Percentiles rank a stretch among this genome's conserved stretches.
These are phyloP conservation scores for Galendromus occidentalis DNA, from an alignment of 1,140 invertebrate species.

Conservation along the genomic window DNA sequence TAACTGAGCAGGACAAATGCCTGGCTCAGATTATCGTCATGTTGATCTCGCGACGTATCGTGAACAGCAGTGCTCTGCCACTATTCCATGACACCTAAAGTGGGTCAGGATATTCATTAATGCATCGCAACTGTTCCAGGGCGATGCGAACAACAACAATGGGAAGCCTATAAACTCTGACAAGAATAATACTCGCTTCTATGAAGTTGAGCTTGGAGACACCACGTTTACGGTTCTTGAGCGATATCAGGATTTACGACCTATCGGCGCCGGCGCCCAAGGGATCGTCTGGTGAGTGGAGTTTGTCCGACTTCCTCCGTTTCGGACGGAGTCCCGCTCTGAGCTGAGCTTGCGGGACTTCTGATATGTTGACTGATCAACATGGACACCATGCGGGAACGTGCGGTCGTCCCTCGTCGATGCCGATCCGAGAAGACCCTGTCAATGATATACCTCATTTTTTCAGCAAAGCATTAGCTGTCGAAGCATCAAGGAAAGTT, in stretches of 20 bases:
- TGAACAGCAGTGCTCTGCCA: too few relatives aligned
- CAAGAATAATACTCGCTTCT: constrained; percentile 12
- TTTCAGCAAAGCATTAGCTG: constrained; percentile 20
- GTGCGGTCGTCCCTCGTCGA: background rate
- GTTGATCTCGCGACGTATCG: too few relatives aligned
- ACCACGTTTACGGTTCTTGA: constrained; percentile 32
- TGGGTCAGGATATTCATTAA: too few relatives aligned
- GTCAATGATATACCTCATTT: background rate
- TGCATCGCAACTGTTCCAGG: too few relatives aligned
- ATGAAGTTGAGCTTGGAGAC: constrained; percentile 29
- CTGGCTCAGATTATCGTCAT: too few relatives aligned
- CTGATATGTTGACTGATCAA: background rate
- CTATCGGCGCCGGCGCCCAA: constrained; percentile 35
- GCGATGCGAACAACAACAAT: background rate
- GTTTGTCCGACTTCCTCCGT: background rate
- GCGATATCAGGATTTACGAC: constrained; percentile 30
- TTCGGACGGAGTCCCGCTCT: background rate
- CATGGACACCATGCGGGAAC: background rate
- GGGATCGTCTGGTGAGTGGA: constrained; percentile 33
- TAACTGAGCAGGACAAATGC: too few relatives aligned
- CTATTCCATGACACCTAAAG: too few relatives aligned
- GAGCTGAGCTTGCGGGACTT: too few relatives aligned
- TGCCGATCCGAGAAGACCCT: background rate
- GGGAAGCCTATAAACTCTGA: background rate
- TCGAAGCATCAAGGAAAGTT: constrained; percentile 28